Evolutionary conservation across 2,113 vertebrate genomes (phyloP).

Genomic region (Corythaixoides concolor): DNA sequence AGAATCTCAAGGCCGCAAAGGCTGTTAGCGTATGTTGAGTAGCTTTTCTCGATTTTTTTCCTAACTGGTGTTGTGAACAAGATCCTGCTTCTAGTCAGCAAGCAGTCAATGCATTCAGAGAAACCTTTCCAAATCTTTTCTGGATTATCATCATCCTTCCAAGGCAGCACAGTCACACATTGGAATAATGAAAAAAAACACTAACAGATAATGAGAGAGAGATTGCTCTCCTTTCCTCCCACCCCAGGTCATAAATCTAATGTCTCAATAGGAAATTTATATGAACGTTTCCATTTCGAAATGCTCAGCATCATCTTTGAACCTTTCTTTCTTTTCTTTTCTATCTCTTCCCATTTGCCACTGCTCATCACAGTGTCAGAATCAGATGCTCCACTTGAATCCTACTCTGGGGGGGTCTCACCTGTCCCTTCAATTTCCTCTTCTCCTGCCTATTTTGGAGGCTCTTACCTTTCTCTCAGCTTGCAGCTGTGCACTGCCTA

Average conservation of each 20-base stretch:
- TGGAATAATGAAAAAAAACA: background rate
- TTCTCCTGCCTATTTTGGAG: background rate
- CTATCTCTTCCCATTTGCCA: background rate
- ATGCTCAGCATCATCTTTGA: background rate
- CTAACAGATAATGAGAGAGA: background rate
- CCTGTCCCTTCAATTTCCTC: background rate
- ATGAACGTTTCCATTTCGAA: background rate
- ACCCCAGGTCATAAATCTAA: background rate
- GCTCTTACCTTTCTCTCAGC: background rate
- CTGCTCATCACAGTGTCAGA: background rate
- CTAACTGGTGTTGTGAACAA: background rate
- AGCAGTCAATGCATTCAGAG: background rate
- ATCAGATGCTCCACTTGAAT: fast-evolving
- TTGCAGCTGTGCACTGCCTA: background rate
- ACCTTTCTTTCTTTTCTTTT: background rate
- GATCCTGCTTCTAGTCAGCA: background rate
- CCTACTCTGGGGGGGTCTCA: background rate
- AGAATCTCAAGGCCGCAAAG: background rate
- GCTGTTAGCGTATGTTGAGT: background rate
- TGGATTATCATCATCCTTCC: background rate
- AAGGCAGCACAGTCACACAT: background rate
- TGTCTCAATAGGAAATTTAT: background rate
- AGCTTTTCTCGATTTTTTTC: background rate
- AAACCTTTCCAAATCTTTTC: background rate
- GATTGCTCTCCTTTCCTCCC: background rate